phyloP scores from a whole-genome alignment of 2,888 invertebrate species.

The Habrosyne pyritoides region DNA sequence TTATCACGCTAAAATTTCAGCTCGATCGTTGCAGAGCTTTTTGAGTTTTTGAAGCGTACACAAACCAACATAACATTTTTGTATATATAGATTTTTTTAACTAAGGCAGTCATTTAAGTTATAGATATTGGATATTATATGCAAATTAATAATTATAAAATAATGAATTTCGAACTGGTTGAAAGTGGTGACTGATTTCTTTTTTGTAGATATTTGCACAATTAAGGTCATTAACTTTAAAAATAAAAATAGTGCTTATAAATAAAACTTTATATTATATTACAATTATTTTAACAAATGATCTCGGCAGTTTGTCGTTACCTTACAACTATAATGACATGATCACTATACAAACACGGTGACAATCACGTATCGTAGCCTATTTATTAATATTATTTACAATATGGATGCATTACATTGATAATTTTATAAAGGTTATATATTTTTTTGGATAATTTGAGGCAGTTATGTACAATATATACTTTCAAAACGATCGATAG shows the following conservation, averaged over 20 bases:
- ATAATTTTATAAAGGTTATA: background rate
- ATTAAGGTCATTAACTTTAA: too few relatives aligned
- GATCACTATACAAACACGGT: background rate
- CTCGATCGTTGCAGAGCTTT: too few relatives aligned
- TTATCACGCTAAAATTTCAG: too few relatives aligned
- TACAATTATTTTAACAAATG: constrained; percentile 39
- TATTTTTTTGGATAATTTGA: background rate
- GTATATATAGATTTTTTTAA: too few relatives aligned
- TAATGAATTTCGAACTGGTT: too few relatives aligned
- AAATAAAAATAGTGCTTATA: constrained; percentile 16
- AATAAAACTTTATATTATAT: constrained; percentile 28
- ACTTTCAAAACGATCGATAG: background rate
- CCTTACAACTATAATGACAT: constrained; percentile 19
- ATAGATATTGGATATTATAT: too few relatives aligned
- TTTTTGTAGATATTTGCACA: too few relatives aligned
- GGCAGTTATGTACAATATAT: background rate
- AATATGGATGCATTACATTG: background rate
- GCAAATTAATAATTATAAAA: too few relatives aligned
- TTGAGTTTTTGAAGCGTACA: too few relatives aligned
- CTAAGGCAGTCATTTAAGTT: too few relatives aligned
- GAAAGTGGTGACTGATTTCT: too few relatives aligned
- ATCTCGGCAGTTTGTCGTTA: constrained; percentile 32
- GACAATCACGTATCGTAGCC: background rate
- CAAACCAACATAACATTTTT: too few relatives aligned
- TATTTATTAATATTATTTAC: constrained; percentile 8